These are phyloP conservation scores for Synergus umbraculus DNA, from an alignment of 2,888 invertebrate species.

Conservation along the genomic window DNA sequence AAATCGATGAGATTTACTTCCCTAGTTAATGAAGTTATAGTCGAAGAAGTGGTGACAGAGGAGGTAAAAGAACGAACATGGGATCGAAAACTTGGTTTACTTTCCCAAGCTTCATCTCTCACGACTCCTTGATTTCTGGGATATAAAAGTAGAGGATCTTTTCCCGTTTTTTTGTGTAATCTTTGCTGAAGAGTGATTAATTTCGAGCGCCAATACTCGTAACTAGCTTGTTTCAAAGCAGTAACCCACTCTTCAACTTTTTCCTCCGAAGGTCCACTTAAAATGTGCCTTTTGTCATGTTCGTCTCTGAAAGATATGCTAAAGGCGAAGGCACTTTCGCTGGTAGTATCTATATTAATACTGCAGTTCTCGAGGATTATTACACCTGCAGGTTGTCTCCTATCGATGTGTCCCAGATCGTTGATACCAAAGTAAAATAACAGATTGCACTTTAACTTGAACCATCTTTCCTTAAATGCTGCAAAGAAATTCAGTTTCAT, in stretches of 20 bases:
- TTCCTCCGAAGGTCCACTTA: conserved; percentile 85
- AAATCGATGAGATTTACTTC: conserved; percentile 70
- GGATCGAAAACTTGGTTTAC: conserved; percentile 69
- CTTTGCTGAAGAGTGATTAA: conserved; percentile 83
- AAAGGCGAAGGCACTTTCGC: conserved; percentile 85
- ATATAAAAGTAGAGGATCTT: conserved; percentile 82
- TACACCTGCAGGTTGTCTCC: conserved; percentile 84
- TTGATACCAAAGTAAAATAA: conserved; percentile 88
- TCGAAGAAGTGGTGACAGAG: conserved; percentile 60
- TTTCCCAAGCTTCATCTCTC: conserved; percentile 72
- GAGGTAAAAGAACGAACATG: conserved; percentile 68
- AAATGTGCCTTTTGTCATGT: conserved; percentile 84
- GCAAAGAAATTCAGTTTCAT: conserved; percentile 66
- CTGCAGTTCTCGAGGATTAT: conserved; percentile 87
- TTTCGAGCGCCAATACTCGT: conserved; percentile 84
- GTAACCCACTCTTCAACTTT: conserved; percentile 86
- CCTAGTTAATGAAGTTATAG: conserved; percentile 61
- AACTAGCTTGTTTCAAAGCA: conserved; percentile 84
- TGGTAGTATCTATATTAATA: conserved; percentile 83
- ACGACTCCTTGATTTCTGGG: conserved; percentile 81
- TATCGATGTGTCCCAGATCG: conserved; percentile 82
- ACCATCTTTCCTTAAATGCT: conserved; percentile 89
- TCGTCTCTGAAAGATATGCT: conserved; percentile 85
- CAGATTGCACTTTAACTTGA: conserved; percentile 86
- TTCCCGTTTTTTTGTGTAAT: conserved; percentile 84